These are phyloP conservation scores for Vanessa tameamea DNA, from an alignment of 1,140 invertebrate genomes.

Conservation along the genomic window DNA sequence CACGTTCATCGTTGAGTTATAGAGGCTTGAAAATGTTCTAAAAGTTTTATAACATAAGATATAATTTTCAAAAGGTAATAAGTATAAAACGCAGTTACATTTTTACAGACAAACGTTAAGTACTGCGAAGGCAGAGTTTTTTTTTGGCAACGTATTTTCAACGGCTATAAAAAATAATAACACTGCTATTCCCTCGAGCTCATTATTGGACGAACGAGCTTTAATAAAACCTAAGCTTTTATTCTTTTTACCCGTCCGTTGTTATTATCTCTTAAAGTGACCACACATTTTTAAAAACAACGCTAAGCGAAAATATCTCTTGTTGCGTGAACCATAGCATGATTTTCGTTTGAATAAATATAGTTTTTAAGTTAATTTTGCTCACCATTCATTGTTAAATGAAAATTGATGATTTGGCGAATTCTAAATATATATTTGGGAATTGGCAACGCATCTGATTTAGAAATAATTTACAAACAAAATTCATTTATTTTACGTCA, in stretches of 20 bases:
- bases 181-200: slow-evolving; percentile 30
- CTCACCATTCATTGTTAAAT: not conserved
- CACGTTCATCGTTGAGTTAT: no score
- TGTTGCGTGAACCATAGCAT: not conserved
- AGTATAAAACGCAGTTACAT: not conserved
- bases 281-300: slow-evolving; percentile 1
- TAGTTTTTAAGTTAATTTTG: not conserved
- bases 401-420: not conserved
- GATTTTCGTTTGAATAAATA: not conserved
- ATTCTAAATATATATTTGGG: no score
- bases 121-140: slow-evolving; percentile 19
- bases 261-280: slow-evolving; percentile 14
- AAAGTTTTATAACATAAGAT: no score
- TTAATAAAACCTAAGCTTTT: slow-evolving; percentile 35
- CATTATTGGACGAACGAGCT: slow-evolving; percentile 33
- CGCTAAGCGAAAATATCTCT: not conserved
- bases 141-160: slow-evolving; percentile 34
- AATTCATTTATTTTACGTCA: no score
- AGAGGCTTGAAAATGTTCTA: no score
- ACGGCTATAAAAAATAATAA: slow-evolving; percentile 39
- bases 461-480: no score
- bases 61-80: not conserved
- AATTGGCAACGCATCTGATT: no score
- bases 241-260: slow-evolving; percentile 27
- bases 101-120: slow-evolving; percentile 9